Evolutionary conservation across 2,888 invertebrate species (phyloP).

Genomic region (Zhuqinia jingwanae): DNA sequence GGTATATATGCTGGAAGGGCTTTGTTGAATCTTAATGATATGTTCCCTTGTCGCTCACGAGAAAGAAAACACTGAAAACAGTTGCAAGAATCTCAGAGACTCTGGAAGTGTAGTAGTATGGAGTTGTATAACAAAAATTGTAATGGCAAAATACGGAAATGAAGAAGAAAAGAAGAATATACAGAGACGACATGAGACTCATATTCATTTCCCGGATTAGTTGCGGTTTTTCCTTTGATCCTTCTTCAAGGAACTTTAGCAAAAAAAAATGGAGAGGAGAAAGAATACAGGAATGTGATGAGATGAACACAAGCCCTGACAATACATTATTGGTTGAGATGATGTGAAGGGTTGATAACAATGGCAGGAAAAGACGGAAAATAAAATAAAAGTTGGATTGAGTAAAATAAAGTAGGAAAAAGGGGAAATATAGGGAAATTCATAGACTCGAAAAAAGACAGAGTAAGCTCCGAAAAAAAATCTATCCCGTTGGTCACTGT

Average conservation of each 20-base stretch:
- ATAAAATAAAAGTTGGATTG: not conserved
- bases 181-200: constrained; percentile 56
- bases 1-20: too few species aligned
- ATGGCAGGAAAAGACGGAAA: not conserved
- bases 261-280: not conserved
- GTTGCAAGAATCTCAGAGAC: not conserved
- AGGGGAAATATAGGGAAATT: constrained; percentile 37
- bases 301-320: constrained; percentile 44
- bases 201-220: constrained; percentile 67
- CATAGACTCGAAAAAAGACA: not conserved
- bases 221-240: constrained; percentile 52
- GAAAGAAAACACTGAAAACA: too few species aligned
- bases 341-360: constrained; percentile 59
- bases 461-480: constrained; percentile 3
- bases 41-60: not conserved
- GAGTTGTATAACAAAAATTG: too few species aligned
- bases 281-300: constrained; percentile 32
- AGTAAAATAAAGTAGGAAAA: not conserved
- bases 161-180: not conserved
- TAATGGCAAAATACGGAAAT: constrained; percentile 16
- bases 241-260: constrained; percentile 5
- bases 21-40: constrained; percentile 36
- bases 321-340: not conserved
- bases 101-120: too few species aligned
- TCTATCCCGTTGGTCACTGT: too few species aligned